Evolutionary conservation across 2,888 invertebrate species (phyloP).

Genomic region (Vandiemenella viatica): DNA sequence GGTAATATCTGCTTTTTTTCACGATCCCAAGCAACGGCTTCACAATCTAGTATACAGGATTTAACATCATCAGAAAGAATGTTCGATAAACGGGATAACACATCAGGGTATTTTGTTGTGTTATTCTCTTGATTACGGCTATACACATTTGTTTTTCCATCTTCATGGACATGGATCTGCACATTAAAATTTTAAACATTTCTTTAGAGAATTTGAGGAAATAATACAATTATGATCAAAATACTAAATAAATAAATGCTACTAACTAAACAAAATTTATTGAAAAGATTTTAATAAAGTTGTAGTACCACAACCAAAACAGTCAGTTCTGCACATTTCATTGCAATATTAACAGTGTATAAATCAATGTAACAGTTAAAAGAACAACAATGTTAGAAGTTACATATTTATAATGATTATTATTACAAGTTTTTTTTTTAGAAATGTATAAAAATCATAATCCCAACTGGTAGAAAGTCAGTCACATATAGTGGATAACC

Average conservation of each 20-base stretch:
- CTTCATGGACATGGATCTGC: constrained; percentile 56
- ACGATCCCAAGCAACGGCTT: constrained; percentile 92
- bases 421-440: no score
- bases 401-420: no score
- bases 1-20: constrained; percentile 80
- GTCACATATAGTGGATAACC: no score
- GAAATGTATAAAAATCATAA: no score
- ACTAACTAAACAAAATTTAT: not conserved
- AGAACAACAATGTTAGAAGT: no score
- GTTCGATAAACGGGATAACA: constrained; percentile 53
- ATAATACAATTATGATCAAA: not conserved
- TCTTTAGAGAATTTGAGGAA: no score
- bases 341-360: no score
- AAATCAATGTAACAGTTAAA: no score
- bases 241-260: not conserved
- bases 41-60: constrained; percentile 87
- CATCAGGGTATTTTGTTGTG: constrained; percentile 90
- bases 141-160: constrained; percentile 63
- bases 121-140: constrained; percentile 94
- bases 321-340: no score
- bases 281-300: no score
- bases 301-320: no score
- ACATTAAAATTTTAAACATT: constrained; percentile 6
- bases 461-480: no score
- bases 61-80: constrained; percentile 40